These are phyloP conservation scores for Pedetes capensis DNA, from an alignment of 2,113 vertebrate genomes.

Conservation along the genomic window DNA sequence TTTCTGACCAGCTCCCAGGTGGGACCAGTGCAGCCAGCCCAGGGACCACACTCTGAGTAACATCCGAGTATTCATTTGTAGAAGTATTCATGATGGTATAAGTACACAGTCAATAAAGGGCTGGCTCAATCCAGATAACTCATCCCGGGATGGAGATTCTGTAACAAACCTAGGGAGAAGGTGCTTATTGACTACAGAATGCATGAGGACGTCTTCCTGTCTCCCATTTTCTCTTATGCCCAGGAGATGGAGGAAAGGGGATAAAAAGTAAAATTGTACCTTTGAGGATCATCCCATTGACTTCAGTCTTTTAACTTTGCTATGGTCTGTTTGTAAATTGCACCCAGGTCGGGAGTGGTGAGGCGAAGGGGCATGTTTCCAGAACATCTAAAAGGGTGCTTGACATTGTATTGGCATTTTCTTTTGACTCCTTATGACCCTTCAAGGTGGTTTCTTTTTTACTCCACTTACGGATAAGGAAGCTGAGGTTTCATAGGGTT, in stretches of 20 bases:
- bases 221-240: background rate
- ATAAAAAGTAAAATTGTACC: background rate
- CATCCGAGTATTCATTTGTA: background rate
- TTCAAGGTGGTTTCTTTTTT: background rate
- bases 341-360: background rate
- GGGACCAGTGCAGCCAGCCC: background rate
- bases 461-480: slow-evolving; percentile 45
- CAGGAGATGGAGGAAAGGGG: background rate
- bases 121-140: background rate
- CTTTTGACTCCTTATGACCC: background rate
- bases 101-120: background rate
- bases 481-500: slow-evolving; percentile 63
- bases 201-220: background rate
- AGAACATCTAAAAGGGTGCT: background rate
- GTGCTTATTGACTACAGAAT: background rate
- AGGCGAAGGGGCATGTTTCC: background rate
- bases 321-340: background rate
- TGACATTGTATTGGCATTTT: background rate
- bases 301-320: background rate
- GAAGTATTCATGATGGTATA: background rate
- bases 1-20: background rate
- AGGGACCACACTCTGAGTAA: background rate
- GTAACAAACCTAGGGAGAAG: background rate
- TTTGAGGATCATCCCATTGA: background rate
- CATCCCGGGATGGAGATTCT: background rate